A percentile compares a stretch with the other conserved stretches of the same genome.
Evolutionary conservation across 2,797 vertebrate species (phyloP).

Genomic region (Acrossocheilus fasciatus): DNA sequence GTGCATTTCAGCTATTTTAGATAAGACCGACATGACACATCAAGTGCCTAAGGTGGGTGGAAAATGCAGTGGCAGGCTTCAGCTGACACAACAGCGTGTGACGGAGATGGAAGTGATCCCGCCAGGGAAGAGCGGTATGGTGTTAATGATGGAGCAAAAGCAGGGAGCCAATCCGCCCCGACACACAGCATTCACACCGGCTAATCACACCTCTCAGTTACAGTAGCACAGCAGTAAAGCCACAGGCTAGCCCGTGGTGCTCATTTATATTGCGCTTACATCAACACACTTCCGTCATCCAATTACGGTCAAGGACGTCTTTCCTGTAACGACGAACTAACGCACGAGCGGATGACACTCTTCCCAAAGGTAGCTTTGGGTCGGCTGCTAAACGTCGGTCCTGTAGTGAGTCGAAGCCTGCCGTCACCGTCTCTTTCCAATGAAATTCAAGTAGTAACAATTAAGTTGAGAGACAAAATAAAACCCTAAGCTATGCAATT

Average conservation of each 20-base stretch:
- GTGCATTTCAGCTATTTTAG: slow-evolving; percentile 45
- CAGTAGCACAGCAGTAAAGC: slow-evolving; percentile 89
- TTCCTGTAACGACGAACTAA: slow-evolving; percentile 64
- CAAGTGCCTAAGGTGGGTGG: slow-evolving; percentile 43
- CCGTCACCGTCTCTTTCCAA: slow-evolving; percentile 16
- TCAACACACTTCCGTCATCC: slow-evolving; percentile 85
- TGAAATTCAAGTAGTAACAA: slow-evolving; percentile 52
- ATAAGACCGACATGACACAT: slow-evolving; percentile 44
- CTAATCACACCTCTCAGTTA: slow-evolving; percentile 79
- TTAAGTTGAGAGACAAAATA: slow-evolving; percentile 35
- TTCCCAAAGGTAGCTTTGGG: slow-evolving; percentile 19
- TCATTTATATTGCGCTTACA: slow-evolving; percentile 66
- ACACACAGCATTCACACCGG: slow-evolving; percentile 72
- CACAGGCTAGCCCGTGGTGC: slow-evolving; percentile 77
- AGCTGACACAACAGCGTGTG: slow-evolving; percentile 58
- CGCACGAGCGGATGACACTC: slow-evolving; percentile 45
- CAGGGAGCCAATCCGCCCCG: slow-evolving; percentile 81
- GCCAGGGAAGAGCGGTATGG: slow-evolving; percentile 53
- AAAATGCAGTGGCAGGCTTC: slow-evolving; percentile 42
- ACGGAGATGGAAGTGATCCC: slow-evolving; percentile 58
- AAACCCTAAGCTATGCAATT: slow-evolving; percentile 39
- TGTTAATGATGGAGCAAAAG: slow-evolving; percentile 70
- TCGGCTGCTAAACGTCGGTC: slow-evolving; percentile 28
- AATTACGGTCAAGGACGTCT: slow-evolving; percentile 67
- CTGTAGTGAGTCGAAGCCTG: slow-evolving; percentile 51